Percentiles rank a stretch among this genome's conserved stretches.
Evolutionary conservation across 2,888 invertebrate species (phyloP).

Genomic region (Cephus spinipes): DNA sequence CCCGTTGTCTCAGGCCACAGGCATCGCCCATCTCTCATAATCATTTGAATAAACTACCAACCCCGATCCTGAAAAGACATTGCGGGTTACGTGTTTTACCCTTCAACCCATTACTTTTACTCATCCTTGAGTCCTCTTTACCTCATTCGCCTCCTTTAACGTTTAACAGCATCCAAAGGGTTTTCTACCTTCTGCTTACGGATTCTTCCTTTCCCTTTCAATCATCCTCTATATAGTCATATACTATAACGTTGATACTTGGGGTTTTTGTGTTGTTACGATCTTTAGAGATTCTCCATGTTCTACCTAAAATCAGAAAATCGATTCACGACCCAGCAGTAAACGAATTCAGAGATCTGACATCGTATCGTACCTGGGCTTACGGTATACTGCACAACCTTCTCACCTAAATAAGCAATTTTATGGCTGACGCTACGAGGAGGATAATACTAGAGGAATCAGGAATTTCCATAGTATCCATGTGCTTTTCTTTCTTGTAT

Average conservation of each 20-base stretch:
- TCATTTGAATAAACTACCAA: constrained; percentile 39
- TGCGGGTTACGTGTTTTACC: constrained; percentile 22
- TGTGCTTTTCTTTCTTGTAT: not conserved
- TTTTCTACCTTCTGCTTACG: not conserved
- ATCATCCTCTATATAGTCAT: not conserved
- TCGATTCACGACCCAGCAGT: not conserved
- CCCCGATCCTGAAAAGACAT: constrained; percentile 29
- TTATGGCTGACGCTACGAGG: not conserved
- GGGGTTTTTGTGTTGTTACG: not conserved
- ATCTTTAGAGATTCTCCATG: not conserved
- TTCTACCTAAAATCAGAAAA: not conserved
- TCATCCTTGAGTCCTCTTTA: not conserved
- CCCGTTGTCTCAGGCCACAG: constrained; percentile 30
- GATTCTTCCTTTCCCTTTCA: not conserved
- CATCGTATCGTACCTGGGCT: not conserved
- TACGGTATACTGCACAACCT: not conserved
- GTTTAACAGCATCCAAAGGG: not conserved
- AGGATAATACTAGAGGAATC: not conserved
- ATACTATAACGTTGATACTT: not conserved
- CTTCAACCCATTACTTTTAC: not conserved
- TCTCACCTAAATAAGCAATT: not conserved
- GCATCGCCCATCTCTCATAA: constrained; percentile 33
- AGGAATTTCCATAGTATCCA: not conserved
- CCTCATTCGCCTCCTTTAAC: not conserved
- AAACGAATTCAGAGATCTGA: not conserved